Evolutionary conservation across 2,113 vertebrate genomes (phyloP).

Genomic region (Hydrolagus affinis): DNA sequence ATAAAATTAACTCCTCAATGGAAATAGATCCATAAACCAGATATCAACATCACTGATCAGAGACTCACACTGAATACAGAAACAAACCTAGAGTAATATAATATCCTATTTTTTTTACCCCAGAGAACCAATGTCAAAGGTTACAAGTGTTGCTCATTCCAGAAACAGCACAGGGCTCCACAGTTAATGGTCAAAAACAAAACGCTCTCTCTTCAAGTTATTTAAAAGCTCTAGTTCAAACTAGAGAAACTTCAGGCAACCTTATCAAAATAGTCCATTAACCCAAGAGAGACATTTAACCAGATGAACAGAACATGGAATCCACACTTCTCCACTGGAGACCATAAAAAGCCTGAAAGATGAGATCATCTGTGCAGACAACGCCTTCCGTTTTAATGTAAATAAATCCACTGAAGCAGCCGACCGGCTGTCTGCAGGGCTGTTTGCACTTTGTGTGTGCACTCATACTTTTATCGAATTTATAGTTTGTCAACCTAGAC

Average conservation of each 20-base stretch:
- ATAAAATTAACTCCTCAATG: not conserved
- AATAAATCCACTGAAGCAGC: slow-evolving; percentile 7
- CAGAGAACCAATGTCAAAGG: not conserved
- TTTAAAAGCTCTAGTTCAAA: not conserved
- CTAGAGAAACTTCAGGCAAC: slow-evolving; percentile 16
- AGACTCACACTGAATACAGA: not conserved
- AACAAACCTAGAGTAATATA: not conserved
- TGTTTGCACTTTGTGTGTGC: not conserved
- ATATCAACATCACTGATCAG: not conserved
- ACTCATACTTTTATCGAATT: not conserved
- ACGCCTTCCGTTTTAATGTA: not conserved
- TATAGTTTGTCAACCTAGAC: slow-evolving; percentile 1
- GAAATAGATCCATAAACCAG: no score
- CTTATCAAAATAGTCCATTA: slow-evolving; percentile 20
- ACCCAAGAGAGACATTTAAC: slow-evolving; percentile 20
- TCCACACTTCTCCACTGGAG: slow-evolving; percentile 22
- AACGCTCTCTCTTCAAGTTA: not conserved
- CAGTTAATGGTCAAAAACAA: not conserved
- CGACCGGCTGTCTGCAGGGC: not conserved
- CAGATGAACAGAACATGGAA: slow-evolving; percentile 11
- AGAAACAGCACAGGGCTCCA: not conserved
- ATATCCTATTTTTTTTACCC: not conserved
- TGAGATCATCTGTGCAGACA: slow-evolving; percentile 18
- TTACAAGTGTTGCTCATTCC: not conserved
- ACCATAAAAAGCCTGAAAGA: slow-evolving; percentile 11